Conservation (phyloP, 2,113 vertebrate species). For the Rostratula benghalensis region DNA sequence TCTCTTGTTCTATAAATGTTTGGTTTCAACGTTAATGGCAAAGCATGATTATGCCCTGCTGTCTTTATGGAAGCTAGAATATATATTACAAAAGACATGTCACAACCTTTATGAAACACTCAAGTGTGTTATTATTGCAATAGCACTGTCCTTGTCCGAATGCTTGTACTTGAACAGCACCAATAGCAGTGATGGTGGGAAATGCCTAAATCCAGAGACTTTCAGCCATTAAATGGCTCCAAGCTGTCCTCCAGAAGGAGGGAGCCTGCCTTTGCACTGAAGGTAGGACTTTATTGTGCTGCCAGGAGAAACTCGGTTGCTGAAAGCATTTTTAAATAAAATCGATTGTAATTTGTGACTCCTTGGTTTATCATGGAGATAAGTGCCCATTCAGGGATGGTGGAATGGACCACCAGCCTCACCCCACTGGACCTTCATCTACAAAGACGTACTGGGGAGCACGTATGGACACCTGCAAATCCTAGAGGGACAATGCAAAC, state of each 20-base stretch:
- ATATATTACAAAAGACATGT: conserved; percentile 2
- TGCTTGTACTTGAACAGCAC: background rate
- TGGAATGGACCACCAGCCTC: background rate
- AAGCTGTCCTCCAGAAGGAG: background rate
- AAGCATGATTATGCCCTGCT: background rate
- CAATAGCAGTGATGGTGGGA: background rate
- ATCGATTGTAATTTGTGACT: background rate
- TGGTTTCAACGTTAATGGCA: background rate
- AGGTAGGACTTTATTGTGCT: background rate
- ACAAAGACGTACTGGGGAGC: background rate
- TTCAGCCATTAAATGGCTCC: background rate
- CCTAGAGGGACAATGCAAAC: background rate
- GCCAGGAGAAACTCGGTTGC: background rate
- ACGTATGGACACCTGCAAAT: background rate
- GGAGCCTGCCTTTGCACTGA: background rate
- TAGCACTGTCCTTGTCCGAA: background rate
- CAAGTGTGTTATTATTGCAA: background rate
- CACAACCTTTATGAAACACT: background rate
- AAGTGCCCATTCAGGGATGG: fast-evolving
- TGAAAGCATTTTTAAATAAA: background rate
- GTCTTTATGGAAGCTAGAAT: background rate
- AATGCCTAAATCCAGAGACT: fast-evolving
- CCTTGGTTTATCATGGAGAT: background rate
- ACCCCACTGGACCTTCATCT: background rate
- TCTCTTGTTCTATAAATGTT: background rate